phyloP scores from a whole-genome alignment of 2,888 invertebrate genomes.

The Mermis nigrescens region DNA sequence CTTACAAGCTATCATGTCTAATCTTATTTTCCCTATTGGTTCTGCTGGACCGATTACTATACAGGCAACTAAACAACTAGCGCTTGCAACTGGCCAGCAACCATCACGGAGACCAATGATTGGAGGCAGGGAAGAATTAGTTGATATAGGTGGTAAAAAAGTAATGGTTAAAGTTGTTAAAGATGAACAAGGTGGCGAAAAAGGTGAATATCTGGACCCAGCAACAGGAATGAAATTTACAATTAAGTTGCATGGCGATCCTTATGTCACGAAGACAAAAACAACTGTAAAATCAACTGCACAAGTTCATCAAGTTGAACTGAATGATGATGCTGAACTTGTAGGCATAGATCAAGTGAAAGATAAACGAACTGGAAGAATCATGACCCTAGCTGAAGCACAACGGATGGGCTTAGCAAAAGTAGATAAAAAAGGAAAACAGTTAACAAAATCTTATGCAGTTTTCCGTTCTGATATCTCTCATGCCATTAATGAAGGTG shows the following conservation, averaged over 20 bases:
- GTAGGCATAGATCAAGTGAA: slow-evolving; percentile 30
- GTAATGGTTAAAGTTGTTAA: slow-evolving; percentile 30
- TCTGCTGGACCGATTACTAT: background rate
- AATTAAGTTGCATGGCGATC: slow-evolving; percentile 30
- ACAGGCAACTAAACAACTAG: background rate
- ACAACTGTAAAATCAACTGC: slow-evolving; percentile 31
- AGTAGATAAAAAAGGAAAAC: slow-evolving; percentile 32
- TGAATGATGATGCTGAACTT: slow-evolving; percentile 31
- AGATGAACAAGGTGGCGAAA: slow-evolving; percentile 28
- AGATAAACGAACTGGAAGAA: slow-evolving; percentile 26
- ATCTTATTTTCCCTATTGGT: slow-evolving; percentile 14
- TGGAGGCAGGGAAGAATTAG: slow-evolving; percentile 22
- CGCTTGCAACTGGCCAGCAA: background rate
- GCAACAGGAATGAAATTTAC: slow-evolving; percentile 32
- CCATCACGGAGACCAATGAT: background rate
- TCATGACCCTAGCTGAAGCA: slow-evolving; percentile 31
- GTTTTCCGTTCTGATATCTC: slow-evolving; percentile 30
- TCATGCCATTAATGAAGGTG: slow-evolving; percentile 52
- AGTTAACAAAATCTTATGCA: slow-evolving; percentile 28
- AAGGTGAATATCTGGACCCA: slow-evolving; percentile 31
- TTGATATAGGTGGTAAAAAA: slow-evolving; percentile 31
- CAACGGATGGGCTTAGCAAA: slow-evolving; percentile 30
- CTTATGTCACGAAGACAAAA: slow-evolving; percentile 30
- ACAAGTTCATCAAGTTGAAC: slow-evolving; percentile 30
- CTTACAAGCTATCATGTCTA: slow-evolving; percentile 20